These are phyloP conservation scores for Nysson spinosus DNA, from an alignment of 2,888 invertebrate species.

Conservation along the genomic window DNA sequence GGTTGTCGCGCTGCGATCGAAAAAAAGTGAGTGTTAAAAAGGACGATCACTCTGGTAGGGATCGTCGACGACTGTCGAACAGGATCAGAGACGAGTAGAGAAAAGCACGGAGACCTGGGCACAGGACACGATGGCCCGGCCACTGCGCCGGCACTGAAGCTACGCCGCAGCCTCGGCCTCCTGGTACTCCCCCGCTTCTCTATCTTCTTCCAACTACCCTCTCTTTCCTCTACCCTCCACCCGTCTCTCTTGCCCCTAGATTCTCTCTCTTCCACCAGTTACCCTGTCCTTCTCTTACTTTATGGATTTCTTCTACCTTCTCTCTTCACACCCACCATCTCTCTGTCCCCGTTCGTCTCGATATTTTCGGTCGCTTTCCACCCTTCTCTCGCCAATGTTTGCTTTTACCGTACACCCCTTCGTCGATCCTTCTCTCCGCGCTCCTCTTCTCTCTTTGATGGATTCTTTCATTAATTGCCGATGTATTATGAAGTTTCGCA, in stretches of 20 bases:
- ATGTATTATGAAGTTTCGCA: no score
- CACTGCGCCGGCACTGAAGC: slow-evolving; percentile 77
- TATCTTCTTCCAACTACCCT: no score
- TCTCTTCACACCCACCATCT: not conserved
- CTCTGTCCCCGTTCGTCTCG: slow-evolving; percentile 1
- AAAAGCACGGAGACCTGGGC: slow-evolving; percentile 58
- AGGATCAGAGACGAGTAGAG: slow-evolving; percentile 52
- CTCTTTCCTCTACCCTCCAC: slow-evolving; percentile 10
- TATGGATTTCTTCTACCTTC: not conserved
- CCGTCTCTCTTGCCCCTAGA: slow-evolving; percentile 12
- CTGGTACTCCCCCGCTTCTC: slow-evolving; percentile 65
- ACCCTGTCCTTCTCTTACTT: slow-evolving; percentile 2
- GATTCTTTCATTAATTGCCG: no score
- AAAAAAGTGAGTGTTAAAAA: no score
- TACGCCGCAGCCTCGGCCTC: slow-evolving; percentile 76
- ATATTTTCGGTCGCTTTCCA: no score
- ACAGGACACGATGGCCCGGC: slow-evolving; percentile 77
- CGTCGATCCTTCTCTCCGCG: no score
- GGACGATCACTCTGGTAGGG: slow-evolving; percentile 30
- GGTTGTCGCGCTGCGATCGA: not conserved
- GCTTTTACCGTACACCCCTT: no score
- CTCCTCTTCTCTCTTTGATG: no score
- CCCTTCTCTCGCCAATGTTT: no score
- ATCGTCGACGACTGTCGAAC: slow-evolving; percentile 45
- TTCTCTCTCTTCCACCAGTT: slow-evolving; percentile 4